These are phyloP conservation scores for Periophthalmodon schlosseri DNA, from an alignment of 2,113 vertebrate species.

Conservation along the genomic window DNA sequence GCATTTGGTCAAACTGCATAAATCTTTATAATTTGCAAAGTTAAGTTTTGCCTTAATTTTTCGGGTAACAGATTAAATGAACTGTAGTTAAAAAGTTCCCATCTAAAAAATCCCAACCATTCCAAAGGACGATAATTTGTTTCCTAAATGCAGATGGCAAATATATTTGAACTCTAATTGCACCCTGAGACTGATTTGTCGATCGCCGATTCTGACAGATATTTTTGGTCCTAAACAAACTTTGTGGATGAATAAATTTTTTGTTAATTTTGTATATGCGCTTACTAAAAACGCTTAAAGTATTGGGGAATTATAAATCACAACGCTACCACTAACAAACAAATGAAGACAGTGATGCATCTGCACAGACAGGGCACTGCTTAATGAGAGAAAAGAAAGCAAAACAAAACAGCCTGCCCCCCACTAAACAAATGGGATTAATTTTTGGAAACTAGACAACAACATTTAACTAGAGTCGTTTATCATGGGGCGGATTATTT, in stretches of 20 bases:
- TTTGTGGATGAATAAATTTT: not conserved
- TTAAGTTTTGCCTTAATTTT: too few species aligned
- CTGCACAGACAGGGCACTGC: not conserved
- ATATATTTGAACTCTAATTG: constrained; percentile 18
- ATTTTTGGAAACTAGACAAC: constrained; percentile 5
- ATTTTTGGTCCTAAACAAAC: not conserved
- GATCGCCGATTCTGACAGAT: not conserved
- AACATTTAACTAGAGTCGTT: constrained; percentile 2
- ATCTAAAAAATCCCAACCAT: not conserved
- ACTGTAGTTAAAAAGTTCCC: not conserved
- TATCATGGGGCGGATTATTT: constrained; percentile 2
- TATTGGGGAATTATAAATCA: not conserved
- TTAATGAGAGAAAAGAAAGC: not conserved
- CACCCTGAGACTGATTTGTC: constrained; percentile 8
- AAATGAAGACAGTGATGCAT: not conserved
- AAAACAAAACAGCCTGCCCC: not conserved
- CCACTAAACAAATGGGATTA: not conserved
- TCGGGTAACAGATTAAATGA: too few species aligned
- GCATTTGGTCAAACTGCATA: too few species aligned
- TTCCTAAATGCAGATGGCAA: not conserved
- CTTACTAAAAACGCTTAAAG: not conserved
- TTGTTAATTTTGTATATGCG: not conserved
- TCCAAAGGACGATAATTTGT: not conserved
- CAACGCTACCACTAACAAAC: not conserved
- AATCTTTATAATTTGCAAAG: not conserved